phyloP scores from a whole-genome alignment of 2,113 vertebrate species.

The Xenotilapia longispinis region DNA sequence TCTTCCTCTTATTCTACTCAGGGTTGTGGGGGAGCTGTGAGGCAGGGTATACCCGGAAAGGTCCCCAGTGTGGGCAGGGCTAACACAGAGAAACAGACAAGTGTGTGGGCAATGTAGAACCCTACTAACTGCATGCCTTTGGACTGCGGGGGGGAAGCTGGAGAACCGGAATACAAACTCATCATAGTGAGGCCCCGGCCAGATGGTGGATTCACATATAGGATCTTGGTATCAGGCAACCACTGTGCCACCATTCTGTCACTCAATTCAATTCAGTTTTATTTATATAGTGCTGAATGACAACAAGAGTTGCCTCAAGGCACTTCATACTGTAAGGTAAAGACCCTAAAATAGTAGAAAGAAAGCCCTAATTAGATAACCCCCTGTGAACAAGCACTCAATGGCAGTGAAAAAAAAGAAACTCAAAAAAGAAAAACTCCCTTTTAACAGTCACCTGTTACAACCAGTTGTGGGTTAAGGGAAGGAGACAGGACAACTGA shows the following conservation, averaged over 20 bases:
- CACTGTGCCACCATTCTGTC: background rate
- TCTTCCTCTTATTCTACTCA: too few species aligned
- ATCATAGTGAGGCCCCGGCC: background rate
- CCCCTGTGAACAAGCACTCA: background rate
- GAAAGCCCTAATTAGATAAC: background rate
- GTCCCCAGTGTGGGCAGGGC: too few species aligned
- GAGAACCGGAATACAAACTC: background rate
- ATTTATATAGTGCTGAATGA: background rate
- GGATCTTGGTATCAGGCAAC: background rate
- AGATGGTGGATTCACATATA: background rate
- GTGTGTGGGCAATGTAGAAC: background rate
- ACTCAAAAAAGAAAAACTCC: background rate
- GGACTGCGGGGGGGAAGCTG: background rate
- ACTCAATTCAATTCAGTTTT: background rate
- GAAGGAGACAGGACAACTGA: background rate
- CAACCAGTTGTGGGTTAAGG: background rate
- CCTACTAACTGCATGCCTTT: background rate
- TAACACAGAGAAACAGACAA: too few species aligned
- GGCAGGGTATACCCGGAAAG: too few species aligned
- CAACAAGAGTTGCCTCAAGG: background rate
- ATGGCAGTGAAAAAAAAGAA: background rate
- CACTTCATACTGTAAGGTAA: background rate
- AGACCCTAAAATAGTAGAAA: background rate
- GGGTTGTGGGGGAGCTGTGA: too few species aligned
- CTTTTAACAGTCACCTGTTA: background rate